These are phyloP conservation scores for Patella vulgata DNA, from an alignment of 1,140 invertebrate genomes.

Conservation along the genomic window DNA sequence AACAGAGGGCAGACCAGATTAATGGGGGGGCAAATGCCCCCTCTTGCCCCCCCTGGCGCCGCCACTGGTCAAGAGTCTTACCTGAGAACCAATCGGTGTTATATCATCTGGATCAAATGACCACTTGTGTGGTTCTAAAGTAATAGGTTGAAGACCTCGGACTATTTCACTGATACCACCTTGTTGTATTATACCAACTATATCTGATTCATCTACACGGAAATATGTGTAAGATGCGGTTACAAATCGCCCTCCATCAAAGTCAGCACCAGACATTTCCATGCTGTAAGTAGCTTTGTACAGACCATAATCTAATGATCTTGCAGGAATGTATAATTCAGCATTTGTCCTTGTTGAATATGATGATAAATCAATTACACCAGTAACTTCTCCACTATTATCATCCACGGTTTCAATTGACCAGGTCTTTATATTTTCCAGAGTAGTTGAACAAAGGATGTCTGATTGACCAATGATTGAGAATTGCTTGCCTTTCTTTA, in stretches of 20 bases:
- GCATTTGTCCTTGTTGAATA: slow-evolving; percentile 33
- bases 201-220: slow-evolving; percentile 38
- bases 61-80: slow-evolving; percentile 24
- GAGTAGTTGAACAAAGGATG: slow-evolving; percentile 49
- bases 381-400: slow-evolving; percentile 20
- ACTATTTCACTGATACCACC: slow-evolving; percentile 49
- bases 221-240: slow-evolving; percentile 41
- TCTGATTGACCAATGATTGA: slow-evolving; percentile 45
- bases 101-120: slow-evolving; percentile 61
- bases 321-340: slow-evolving; percentile 46
- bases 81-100: slow-evolving; percentile 18
- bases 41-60: too few species aligned
- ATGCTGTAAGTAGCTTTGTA: slow-evolving; percentile 54
- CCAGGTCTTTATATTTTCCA: slow-evolving; percentile 51
- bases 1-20: too few species aligned
- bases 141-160: slow-evolving; percentile 35
- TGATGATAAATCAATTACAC: slow-evolving; percentile 24
- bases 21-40: too few species aligned
- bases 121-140: slow-evolving; percentile 43
- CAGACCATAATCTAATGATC: slow-evolving; percentile 47
- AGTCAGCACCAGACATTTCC: slow-evolving; percentile 29
- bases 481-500: slow-evolving; percentile 36
- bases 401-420: slow-evolving; percentile 33
- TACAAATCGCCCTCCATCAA: neutral
- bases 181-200: slow-evolving; percentile 50